Conservation (phyloP, 2,888 invertebrate species). For the Campopleginae sp. region DNA sequence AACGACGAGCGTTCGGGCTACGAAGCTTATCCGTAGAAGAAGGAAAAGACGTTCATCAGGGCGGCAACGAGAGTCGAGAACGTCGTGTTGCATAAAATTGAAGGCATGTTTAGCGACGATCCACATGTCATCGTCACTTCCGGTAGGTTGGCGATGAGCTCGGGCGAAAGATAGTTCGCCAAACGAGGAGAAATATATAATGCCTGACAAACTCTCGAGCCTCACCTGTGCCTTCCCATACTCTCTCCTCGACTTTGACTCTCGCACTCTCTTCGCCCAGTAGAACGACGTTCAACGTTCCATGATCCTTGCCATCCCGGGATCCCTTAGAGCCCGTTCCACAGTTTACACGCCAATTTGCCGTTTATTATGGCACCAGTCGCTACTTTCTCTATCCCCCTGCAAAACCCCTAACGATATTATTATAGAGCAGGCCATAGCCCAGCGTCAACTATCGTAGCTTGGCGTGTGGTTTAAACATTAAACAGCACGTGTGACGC, state of each 20-base stretch:
- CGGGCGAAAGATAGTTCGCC: slow-evolving; percentile 6
- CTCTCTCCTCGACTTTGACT: neutral
- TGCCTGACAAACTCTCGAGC: neutral
- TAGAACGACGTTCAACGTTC: slow-evolving; percentile 36
- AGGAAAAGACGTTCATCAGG: neutral
- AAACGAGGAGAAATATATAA: slow-evolving; percentile 12
- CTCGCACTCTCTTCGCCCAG: neutral
- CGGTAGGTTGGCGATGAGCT: neutral
- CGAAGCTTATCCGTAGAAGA: neutral
- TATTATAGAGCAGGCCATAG: slow-evolving; percentile 41
- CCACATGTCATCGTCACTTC: slow-evolving; percentile 22
- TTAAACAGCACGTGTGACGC: slow-evolving; percentile 42
- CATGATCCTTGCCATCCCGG: slow-evolving; percentile 28
- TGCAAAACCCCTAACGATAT: slow-evolving; percentile 51
- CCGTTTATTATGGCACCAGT: slow-evolving; percentile 48
- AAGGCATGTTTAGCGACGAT: neutral
- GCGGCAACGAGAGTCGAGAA: slow-evolving; percentile 1
- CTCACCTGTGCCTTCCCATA: slow-evolving; percentile 17
- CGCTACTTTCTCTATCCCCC: slow-evolving; percentile 7
- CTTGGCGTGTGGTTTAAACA: slow-evolving; percentile 48
- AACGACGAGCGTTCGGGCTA: slow-evolving; percentile 12
- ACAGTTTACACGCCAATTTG: slow-evolving; percentile 64
- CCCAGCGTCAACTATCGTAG: slow-evolving; percentile 11
- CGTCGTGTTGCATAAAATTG: neutral
- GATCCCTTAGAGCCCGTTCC: slow-evolving; percentile 30